phyloP scores from a whole-genome alignment of 2,797 vertebrate species.

The Danio jaintianensis region DNA sequence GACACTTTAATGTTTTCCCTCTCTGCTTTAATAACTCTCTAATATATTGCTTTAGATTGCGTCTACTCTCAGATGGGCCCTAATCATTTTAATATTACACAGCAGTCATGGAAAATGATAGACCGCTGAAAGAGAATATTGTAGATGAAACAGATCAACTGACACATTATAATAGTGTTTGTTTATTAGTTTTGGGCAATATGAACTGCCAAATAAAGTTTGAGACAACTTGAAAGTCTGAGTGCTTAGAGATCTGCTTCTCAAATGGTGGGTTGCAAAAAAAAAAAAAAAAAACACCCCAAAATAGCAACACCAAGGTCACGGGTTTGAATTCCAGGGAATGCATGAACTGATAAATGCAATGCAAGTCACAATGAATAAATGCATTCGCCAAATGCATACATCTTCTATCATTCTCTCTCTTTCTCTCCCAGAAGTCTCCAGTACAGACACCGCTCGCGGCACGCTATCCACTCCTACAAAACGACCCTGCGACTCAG shows the following conservation, averaged over 20 bases:
- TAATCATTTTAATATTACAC: background rate
- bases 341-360: background rate
- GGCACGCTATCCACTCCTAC: slow-evolving; percentile 90
- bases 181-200: background rate
- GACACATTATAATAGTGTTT: background rate
- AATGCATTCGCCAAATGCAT: background rate
- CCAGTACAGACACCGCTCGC: slow-evolving; percentile 92
- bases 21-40: slow-evolving; percentile 3
- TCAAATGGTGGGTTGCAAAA: background rate
- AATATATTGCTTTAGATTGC: background rate
- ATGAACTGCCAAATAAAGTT: background rate
- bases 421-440: slow-evolving; percentile 80
- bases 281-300: background rate
- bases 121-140: background rate
- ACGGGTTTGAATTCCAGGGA: background rate
- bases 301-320: background rate
- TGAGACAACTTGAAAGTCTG: background rate
- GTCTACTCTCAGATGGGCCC: background rate
- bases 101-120: background rate
- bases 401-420: background rate
- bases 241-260: background rate
- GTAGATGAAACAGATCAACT: background rate
- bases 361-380: background rate
- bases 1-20: background rate
- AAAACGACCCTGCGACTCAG: slow-evolving; percentile 95